Conservation (phyloP, 92 coral and sea anemone genomes). For the Porites evermanni region DNA sequence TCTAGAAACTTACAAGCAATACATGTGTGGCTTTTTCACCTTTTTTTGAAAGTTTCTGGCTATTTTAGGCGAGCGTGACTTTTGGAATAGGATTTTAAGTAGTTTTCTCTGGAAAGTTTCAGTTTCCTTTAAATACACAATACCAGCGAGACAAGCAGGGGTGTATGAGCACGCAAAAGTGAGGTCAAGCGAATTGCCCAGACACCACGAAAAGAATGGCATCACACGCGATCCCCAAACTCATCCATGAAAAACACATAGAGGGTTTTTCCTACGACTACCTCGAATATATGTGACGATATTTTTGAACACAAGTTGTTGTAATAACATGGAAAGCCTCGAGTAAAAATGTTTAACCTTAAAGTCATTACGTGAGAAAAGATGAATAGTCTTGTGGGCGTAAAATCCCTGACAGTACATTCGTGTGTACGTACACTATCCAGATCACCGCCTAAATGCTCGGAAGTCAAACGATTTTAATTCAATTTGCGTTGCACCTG, state of each 20-base stretch:
- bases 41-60: background rate
- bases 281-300: slow-evolving; percentile 2
- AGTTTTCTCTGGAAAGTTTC: slow-evolving; percentile 57
- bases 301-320: background rate
- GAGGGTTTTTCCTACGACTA: slow-evolving; percentile 6
- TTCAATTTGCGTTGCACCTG: slow-evolving; percentile 44
- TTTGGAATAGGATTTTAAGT: slow-evolving; percentile 25
- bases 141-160: slow-evolving; percentile 14
- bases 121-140: slow-evolving; percentile 37
- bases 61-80: slow-evolving; percentile 22
- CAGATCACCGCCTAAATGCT: slow-evolving; percentile 37
- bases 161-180: slow-evolving; percentile 34
- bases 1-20: background rate
- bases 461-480: slow-evolving; percentile 46
- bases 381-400: slow-evolving; percentile 45
- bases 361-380: slow-evolving; percentile 46
- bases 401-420: slow-evolving; percentile 34
- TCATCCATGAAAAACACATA: background rate
- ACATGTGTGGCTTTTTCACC: background rate
- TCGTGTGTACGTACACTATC: slow-evolving; percentile 43
- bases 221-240: slow-evolving; percentile 38
- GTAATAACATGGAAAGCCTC: background rate
- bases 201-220: background rate
- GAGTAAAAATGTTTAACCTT: slow-evolving; percentile 33
- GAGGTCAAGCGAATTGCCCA: slow-evolving; percentile 34